Conservation (phyloP, 2,888 invertebrate species). For the Ophraella communa region DNA sequence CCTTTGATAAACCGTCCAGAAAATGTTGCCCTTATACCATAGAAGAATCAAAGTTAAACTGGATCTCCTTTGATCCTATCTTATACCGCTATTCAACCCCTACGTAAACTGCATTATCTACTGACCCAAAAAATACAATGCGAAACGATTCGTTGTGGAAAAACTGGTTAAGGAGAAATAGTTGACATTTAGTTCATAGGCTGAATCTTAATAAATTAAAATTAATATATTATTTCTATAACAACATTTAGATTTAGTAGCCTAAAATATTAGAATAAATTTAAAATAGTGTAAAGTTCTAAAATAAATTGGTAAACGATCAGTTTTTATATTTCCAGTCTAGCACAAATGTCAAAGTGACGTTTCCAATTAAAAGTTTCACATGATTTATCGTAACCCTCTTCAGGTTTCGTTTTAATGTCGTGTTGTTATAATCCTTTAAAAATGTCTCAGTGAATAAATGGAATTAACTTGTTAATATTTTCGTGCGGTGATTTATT, state of each 20-base stretch:
- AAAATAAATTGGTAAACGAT: too few relatives aligned
- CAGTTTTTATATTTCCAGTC: too few relatives aligned
- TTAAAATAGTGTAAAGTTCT: too few relatives aligned
- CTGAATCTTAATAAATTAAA: neutral
- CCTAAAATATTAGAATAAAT: too few relatives aligned
- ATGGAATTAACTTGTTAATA: neutral
- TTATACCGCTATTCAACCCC: neutral
- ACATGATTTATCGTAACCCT: too few relatives aligned
- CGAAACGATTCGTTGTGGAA: slow-evolving; percentile 29
- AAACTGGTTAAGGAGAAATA: slow-evolving; percentile 21
- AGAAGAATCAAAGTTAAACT: slow-evolving; percentile 26
- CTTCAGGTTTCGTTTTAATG: too few relatives aligned
- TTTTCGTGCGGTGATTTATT: neutral
- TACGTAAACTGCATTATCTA: slow-evolving; percentile 24
- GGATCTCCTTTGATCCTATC: slow-evolving; percentile 24
- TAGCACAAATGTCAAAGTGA: too few relatives aligned
- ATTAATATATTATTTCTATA: neutral
- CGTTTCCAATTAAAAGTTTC: too few relatives aligned
- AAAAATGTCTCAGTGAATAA: neutral
- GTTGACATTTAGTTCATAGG: neutral
- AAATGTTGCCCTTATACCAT: slow-evolving; percentile 11
- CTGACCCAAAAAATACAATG: slow-evolving; percentile 25
- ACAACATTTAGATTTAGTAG: too few relatives aligned
- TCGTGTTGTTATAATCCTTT: too few relatives aligned
- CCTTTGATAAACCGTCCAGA: slow-evolving; percentile 21